Evolutionary conservation across 2,888 invertebrate genomes (phyloP).

Genomic region (Tenthredo mesomela): DNA sequence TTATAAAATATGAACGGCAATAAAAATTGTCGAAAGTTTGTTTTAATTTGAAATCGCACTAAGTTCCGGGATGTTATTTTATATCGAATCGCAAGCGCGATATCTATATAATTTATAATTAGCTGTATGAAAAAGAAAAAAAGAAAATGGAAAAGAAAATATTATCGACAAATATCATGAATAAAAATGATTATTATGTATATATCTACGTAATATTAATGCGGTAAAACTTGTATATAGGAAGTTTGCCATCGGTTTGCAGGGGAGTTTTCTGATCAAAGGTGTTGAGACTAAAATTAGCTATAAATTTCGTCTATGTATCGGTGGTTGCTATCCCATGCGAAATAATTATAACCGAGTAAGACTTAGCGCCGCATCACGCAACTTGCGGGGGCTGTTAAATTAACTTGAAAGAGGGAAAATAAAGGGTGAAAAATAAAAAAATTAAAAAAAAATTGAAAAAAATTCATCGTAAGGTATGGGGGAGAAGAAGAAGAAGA

Average conservation of each 20-base stretch:
- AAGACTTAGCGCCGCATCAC: constrained; percentile 8
- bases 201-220: neutral
- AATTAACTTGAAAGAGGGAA: constrained; percentile 19
- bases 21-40: neutral
- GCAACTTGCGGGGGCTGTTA: constrained; percentile 9
- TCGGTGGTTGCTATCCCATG: neutral
- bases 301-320: constrained; percentile 4
- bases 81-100: neutral
- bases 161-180: neutral
- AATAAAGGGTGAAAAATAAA: neutral
- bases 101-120: neutral
- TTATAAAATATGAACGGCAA: neutral
- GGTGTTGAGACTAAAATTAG: constrained; percentile 4
- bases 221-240: neutral
- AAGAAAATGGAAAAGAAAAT: too few relatives aligned
- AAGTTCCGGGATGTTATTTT: neutral
- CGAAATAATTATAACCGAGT: constrained; percentile 38
- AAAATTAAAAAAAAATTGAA: neutral
- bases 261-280: constrained; percentile 6
- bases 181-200: neutral
- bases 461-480: neutral
- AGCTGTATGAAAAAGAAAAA: neutral
- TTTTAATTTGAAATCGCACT: neutral
- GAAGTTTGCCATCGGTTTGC: neutral
- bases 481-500: neutral